Conservation (phyloP, 2,113 vertebrate species). For the Hippocampus guttulatus region DNA sequence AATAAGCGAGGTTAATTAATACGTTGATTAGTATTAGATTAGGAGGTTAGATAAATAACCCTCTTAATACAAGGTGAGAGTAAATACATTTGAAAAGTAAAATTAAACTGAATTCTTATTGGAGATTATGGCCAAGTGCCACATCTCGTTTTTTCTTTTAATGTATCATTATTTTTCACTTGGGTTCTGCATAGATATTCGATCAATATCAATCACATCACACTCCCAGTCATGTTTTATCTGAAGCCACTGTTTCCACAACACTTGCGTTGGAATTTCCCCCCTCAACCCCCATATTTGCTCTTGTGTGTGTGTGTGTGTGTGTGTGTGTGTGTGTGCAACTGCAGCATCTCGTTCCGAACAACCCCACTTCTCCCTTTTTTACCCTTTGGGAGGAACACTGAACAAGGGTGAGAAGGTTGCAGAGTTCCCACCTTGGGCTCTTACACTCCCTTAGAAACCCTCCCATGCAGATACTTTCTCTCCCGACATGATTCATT, state of each 20-base stretch:
- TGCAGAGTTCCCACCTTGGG: constrained; percentile 72
- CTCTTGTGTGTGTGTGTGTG: constrained; percentile 30
- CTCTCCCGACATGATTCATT: constrained; percentile 48
- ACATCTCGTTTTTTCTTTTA: constrained; percentile 29
- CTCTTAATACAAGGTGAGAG: too few species aligned
- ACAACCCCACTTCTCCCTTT: constrained; percentile 47
- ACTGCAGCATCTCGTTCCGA: constrained; percentile 46
- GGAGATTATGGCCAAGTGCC: constrained; percentile 57
- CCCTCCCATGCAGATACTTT: constrained; percentile 38
- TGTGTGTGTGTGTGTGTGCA: constrained; percentile 21
- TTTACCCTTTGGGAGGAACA: constrained; percentile 45
- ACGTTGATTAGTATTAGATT: too few species aligned
- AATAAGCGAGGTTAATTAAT: too few species aligned
- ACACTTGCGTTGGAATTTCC: constrained; percentile 46
- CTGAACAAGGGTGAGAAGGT: constrained; percentile 72
- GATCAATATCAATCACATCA: constrained; percentile 32
- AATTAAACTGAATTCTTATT: constrained; percentile 27
- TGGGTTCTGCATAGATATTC: constrained; percentile 19
- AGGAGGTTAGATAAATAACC: too few species aligned
- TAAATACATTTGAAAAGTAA: too few species aligned
- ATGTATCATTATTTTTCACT: constrained; percentile 46
- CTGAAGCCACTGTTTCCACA: constrained; percentile 52
- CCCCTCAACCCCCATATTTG: constrained; percentile 48
- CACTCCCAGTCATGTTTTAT: constrained; percentile 39
- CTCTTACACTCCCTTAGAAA: constrained; percentile 53